These are phyloP conservation scores for Trichosurus vulpecula DNA, from an alignment of 2,797 vertebrate genomes.

Conservation along the genomic window DNA sequence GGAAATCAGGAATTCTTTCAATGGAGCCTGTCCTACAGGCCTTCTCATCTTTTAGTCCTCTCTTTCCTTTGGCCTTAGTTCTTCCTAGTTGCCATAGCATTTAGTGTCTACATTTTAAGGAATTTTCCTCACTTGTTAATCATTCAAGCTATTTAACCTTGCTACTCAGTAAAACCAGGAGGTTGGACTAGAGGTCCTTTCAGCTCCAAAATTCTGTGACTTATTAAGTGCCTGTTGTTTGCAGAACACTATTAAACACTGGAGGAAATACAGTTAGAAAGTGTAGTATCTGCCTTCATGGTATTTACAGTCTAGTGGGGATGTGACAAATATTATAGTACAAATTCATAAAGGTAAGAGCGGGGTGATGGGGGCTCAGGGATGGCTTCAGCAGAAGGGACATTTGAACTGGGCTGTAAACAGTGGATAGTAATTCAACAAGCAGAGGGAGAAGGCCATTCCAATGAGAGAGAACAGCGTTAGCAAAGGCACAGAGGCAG, in stretches of 20 bases:
- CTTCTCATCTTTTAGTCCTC: neutral
- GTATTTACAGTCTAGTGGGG: neutral
- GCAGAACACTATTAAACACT: neutral
- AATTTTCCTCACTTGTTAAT: neutral
- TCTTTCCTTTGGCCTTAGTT: neutral
- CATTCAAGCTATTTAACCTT: neutral
- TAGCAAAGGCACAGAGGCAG: neutral
- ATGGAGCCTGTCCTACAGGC: neutral
- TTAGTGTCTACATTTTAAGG: neutral
- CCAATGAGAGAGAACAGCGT: neutral
- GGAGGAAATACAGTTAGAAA: neutral
- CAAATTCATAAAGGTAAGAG: neutral
- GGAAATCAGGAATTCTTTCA: neutral
- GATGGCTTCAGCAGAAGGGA: neutral
- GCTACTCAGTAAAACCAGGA: neutral
- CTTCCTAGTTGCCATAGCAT: constrained; percentile 4
- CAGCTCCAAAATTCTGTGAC: neutral
- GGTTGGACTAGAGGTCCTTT: neutral
- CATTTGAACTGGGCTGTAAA: neutral
- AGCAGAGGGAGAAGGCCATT: neutral
- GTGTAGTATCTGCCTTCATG: neutral
- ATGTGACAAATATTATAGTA: neutral
- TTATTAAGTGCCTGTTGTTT: neutral
- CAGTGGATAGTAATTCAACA: neutral
- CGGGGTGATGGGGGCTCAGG: neutral